phyloP scores from a whole-genome alignment of 2,113 vertebrate genomes.

The Pagrus major region DNA sequence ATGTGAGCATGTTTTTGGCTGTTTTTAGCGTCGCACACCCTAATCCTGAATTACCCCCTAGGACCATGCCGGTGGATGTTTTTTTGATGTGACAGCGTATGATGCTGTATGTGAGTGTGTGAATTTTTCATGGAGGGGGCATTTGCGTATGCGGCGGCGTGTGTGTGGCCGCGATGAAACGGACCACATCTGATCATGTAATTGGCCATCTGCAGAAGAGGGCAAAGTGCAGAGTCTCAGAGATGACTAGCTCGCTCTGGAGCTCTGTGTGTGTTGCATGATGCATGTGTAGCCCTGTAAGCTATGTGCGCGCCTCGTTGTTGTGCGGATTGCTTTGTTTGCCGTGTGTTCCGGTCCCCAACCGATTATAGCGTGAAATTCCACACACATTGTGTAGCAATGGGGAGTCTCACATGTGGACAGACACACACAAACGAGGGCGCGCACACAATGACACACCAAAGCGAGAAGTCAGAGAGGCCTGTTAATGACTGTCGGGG shows the following conservation, averaged over 20 bases:
- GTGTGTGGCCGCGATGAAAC: conserved; percentile 44
- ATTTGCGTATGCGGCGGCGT: conserved; percentile 31
- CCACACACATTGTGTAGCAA: conserved; percentile 66
- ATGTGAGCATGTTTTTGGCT: conserved; percentile 64
- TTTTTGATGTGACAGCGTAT: conserved; percentile 29
- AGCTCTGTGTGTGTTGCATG: conserved; percentile 24
- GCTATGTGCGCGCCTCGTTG: conserved; percentile 10
- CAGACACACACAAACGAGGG: conserved; percentile 56
- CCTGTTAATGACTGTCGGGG: conserved; percentile 67
- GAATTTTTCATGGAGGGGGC: conserved; percentile 39
- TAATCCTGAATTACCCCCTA: conserved; percentile 65
- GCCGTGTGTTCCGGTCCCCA: conserved; percentile 74
- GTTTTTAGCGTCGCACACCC: conserved; percentile 55
- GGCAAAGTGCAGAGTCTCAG: conserved; percentile 49
- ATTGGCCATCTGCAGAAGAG: conserved; percentile 71
- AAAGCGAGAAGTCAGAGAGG: conserved; percentile 63
- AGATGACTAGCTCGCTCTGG: conserved; percentile 18
- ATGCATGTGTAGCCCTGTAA: conserved; percentile 11
- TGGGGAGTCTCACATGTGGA: conserved; percentile 66
- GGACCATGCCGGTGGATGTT: conserved; percentile 49
- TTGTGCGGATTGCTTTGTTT: conserved; percentile 65
- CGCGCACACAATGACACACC: conserved; percentile 46
- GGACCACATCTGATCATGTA: conserved; percentile 61
- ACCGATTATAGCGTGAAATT: conserved; percentile 76
- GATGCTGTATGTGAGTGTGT: conserved; percentile 34